Percentiles rank a stretch among this genome's conserved stretches.
phyloP scores from a whole-genome alignment of 2,888 invertebrate genomes.

The Aphodius granarius region DNA sequence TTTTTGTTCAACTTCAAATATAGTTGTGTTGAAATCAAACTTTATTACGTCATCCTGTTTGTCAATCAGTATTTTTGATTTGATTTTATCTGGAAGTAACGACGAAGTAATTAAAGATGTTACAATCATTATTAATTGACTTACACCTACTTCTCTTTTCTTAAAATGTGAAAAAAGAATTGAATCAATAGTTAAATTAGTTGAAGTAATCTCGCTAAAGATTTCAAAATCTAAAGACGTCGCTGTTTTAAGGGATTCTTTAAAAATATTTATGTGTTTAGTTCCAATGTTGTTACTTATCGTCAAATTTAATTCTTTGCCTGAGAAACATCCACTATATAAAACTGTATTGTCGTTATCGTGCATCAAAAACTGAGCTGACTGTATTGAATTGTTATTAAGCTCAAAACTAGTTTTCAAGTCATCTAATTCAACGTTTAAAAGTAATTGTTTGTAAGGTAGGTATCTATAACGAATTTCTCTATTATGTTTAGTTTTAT shows the following conservation, averaged over 20 bases:
- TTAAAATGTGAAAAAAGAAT: no score
- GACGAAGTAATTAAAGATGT: neutral
- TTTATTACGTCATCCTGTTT: neutral
- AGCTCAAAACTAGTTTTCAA: neutral
- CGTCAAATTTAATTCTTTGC: neutral
- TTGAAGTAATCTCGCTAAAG: neutral
- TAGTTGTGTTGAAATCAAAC: neutral
- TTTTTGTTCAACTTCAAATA: neutral
- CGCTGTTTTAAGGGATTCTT: neutral
- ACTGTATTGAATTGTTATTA: neutral
- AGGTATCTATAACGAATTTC: neutral
- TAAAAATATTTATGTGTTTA: neutral
- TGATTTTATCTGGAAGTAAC: neutral
- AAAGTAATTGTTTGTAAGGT: neutral
- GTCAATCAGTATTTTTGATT: neutral
- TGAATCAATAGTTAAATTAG: no score
- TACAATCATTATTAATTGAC: neutral
- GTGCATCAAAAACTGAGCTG: neutral
- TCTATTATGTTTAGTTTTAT: neutral
- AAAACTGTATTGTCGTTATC: neutral
- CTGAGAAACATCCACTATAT: neutral
- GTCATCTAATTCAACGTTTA: neutral
- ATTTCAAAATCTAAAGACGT: neutral
- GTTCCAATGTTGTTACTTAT: neutral
- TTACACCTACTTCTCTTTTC: neutral